phyloP scores from a whole-genome alignment of 2,797 vertebrate species.

The Bufotes viridis region DNA sequence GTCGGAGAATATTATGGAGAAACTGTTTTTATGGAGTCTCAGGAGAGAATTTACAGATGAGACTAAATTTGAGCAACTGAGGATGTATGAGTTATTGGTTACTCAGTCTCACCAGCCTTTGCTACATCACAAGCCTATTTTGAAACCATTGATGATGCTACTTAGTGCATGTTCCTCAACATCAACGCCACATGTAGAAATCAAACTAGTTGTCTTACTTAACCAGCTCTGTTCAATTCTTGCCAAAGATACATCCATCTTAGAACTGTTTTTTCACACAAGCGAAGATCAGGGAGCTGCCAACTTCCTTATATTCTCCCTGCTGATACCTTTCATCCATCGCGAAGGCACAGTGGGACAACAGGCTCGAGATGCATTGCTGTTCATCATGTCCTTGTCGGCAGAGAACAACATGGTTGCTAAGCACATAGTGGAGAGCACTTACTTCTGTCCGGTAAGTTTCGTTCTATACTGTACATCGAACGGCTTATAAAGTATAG shows the following conservation, averaged over 20 bases:
- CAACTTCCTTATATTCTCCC: conserved; percentile 98
- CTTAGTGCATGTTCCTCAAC: conserved; percentile 89
- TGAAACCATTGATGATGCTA: conserved; percentile 96
- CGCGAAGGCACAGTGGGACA: conserved; percentile 92
- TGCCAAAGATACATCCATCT: conserved; percentile 91
- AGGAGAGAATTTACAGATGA: conserved; percentile 93
- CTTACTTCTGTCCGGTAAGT: conserved; percentile 97
- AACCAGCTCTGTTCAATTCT: conserved; percentile 94
- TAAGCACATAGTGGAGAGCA: conserved; percentile 90
- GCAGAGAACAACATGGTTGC: conserved; percentile 92
- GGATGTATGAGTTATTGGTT: conserved; percentile 96
- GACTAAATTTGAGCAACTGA: conserved; percentile 95
- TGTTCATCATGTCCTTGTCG: conserved; percentile 96
- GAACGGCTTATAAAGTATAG: not conserved
- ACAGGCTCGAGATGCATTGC: conserved; percentile 92
- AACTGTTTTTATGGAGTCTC: conserved; percentile 97
- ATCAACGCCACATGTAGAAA: conserved; percentile 82
- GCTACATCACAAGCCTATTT: conserved; percentile 94
- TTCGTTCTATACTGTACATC: not conserved
- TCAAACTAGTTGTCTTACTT: conserved; percentile 89
- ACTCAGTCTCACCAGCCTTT: conserved; percentile 92
- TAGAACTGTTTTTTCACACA: conserved; percentile 98
- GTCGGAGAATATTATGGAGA: conserved; percentile 97
- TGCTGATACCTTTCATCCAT: conserved; percentile 97
- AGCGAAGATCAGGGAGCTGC: conserved; percentile 97